phyloP scores from a whole-genome alignment of 1,140 invertebrate species.

The Nebria ingens region DNA sequence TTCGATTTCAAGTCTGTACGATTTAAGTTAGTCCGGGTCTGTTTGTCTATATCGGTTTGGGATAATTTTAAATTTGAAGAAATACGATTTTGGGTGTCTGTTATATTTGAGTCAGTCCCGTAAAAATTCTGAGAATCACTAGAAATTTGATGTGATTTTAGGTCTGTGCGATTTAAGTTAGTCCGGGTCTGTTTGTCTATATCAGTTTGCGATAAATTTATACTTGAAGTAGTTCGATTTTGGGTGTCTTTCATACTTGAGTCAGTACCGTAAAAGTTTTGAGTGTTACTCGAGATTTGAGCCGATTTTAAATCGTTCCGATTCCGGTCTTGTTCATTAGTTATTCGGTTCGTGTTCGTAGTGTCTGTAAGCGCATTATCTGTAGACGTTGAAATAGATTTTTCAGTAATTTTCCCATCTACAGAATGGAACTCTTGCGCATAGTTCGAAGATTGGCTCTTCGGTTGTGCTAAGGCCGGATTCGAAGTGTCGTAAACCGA shows the following conservation, averaged over 20 bases:
- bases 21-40: no score
- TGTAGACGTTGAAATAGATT: no score
- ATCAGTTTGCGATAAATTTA: background rate
- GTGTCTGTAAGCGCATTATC: no score
- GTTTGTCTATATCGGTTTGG: no score
- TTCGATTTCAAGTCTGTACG: background rate
- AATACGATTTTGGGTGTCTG: background rate
- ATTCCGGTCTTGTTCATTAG: no score
- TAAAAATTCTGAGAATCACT: constrained; percentile 12
- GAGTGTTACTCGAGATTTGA: constrained; percentile 5
- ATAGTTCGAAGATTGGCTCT: constrained; percentile 22
- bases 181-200: no score
- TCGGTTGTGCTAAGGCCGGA: constrained; percentile 32
- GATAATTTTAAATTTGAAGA: background rate
- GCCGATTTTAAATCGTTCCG: background rate
- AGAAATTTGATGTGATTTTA: background rate
- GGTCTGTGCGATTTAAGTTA: no score
- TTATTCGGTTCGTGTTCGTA: no score
- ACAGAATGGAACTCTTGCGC: constrained; percentile 26
- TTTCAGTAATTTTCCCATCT: constrained; percentile 18
- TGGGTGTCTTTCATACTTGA: background rate
- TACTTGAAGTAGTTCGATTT: background rate
- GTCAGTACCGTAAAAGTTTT: constrained; percentile 4
- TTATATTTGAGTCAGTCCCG: background rate
- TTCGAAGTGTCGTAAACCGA: constrained; percentile 43